Evolutionary conservation across 2,797 vertebrate species (phyloP).

Genomic region (Garrulus glandarius): DNA sequence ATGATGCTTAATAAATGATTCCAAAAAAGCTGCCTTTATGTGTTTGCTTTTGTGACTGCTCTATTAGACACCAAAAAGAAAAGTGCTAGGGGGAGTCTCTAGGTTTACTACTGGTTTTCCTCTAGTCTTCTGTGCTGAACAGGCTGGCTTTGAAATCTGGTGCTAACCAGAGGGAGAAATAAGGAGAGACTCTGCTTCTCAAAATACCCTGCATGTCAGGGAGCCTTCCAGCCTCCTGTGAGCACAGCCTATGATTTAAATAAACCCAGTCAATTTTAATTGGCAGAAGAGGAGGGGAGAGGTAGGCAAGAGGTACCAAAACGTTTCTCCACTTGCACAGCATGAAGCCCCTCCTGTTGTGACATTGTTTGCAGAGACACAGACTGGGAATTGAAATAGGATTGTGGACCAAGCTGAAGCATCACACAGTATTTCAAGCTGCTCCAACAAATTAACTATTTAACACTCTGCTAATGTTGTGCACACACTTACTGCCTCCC

Average conservation of each 20-base stretch:
- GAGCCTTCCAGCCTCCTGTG: neutral
- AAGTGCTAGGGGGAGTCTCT: neutral
- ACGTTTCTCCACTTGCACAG: neutral
- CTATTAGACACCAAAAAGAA: neutral
- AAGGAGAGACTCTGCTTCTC: neutral
- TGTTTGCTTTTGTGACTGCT: conserved; percentile 50
- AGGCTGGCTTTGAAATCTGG: neutral
- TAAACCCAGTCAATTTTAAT: neutral
- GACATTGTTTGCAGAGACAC: neutral
- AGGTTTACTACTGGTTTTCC: neutral
- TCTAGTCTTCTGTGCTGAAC: neutral
- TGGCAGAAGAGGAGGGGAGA: neutral
- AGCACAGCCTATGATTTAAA: neutral
- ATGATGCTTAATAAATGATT: conserved; percentile 65
- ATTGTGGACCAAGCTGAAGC: neutral
- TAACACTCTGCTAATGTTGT: conserved; percentile 32
- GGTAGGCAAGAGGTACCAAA: neutral
- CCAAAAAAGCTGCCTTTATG: conserved; percentile 56
- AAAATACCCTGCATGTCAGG: neutral
- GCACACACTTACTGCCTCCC: conserved; percentile 5
- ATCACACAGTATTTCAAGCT: neutral
- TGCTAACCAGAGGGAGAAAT: neutral
- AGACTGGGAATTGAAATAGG: neutral
- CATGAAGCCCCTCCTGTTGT: neutral
- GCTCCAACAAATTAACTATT: conserved; percentile 42